These are phyloP conservation scores for Ectemnius lituratus DNA, from an alignment of 2,888 invertebrate genomes.

Conservation along the genomic window DNA sequence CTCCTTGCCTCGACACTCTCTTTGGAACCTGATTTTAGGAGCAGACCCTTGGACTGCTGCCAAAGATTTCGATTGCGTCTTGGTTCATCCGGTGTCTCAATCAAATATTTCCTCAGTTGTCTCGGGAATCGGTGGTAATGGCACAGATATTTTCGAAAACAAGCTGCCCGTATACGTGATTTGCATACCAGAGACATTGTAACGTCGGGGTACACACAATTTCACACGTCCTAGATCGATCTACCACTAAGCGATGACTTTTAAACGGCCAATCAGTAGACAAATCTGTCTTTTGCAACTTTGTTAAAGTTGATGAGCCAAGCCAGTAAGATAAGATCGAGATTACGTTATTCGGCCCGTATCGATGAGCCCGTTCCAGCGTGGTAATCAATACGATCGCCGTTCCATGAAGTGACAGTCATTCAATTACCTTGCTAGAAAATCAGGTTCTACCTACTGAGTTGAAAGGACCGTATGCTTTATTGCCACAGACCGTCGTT, in stretches of 20 bases:
- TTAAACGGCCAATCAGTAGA: no score
- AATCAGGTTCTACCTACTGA: no score
- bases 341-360: no score
- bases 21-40: background rate
- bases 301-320: no score
- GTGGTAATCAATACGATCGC: no score
- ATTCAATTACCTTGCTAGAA: no score
- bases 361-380: no score
- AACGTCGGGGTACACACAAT: constrained; percentile 31
- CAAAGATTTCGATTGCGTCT: background rate
- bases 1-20: background rate
- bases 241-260: background rate
- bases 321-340: no score
- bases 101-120: background rate
- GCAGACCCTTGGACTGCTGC: background rate
- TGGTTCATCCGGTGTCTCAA: background rate
- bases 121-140: constrained; percentile 3
- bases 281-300: no score
- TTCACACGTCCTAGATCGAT: background rate
- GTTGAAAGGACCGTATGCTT: no score
- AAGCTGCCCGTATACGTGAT: constrained; percentile 22
- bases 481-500: no score
- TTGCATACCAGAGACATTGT: constrained; percentile 35
- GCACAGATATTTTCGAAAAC: constrained; percentile 10
- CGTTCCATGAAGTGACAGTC: no score